A percentile compares a stretch with the other conserved stretches of the same genome.
Evolutionary conservation across 2,797 vertebrate genomes (phyloP).

Genomic region (Anguilla megastoma): DNA sequence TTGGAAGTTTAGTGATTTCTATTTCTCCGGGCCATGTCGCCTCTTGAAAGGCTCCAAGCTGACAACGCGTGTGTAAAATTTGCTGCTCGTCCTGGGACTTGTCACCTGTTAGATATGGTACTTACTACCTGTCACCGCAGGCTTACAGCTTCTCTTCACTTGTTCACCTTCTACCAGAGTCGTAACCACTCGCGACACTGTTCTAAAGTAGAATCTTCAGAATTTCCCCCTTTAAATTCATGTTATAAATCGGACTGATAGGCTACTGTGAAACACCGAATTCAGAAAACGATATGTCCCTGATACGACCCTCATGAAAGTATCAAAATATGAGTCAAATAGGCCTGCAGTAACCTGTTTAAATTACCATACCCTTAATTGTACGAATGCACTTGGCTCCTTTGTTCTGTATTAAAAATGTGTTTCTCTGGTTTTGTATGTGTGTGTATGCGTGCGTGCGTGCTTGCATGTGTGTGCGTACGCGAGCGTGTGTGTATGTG

Average conservation of each 20-base stretch:
- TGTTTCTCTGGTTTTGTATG: background rate
- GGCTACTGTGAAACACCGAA: slow-evolving; percentile 2
- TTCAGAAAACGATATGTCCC: background rate
- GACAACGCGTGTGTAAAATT: slow-evolving; percentile 58
- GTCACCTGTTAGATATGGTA: slow-evolving; percentile 66
- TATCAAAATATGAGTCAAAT: background rate
- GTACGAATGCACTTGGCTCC: background rate
- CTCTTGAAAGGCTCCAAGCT: slow-evolving; percentile 50
- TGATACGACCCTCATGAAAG: background rate
- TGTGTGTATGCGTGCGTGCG: background rate
- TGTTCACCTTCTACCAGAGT: slow-evolving; percentile 44
- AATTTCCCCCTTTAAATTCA: slow-evolving; percentile 22
- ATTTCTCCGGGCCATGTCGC: slow-evolving; percentile 38
- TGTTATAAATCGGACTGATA: slow-evolving; percentile 1
- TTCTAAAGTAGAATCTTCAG: slow-evolving; percentile 39
- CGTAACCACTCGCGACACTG: slow-evolving; percentile 44
- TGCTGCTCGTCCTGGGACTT: slow-evolving; percentile 60
- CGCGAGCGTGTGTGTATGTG: background rate
- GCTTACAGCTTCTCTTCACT: slow-evolving; percentile 44
- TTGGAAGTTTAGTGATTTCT: slow-evolving; percentile 23
- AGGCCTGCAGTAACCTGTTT: background rate
- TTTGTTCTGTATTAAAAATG: background rate
- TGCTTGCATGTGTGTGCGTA: background rate
- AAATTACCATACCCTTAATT: background rate
- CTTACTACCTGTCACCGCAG: slow-evolving; percentile 45